phyloP scores from a whole-genome alignment of 2,888 invertebrate species.

The Meandrusa payeni region DNA sequence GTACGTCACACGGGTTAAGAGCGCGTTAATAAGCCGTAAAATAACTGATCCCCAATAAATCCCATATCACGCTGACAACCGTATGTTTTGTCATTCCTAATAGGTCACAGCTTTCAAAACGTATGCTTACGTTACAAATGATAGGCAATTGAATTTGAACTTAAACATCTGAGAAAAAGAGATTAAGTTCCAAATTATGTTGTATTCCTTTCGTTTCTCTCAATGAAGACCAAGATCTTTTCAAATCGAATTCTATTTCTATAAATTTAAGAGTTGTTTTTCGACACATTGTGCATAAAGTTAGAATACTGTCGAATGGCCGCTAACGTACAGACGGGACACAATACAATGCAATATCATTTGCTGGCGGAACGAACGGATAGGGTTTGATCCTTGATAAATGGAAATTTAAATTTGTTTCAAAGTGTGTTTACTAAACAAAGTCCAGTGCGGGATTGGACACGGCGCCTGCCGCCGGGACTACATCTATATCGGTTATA shows the following conservation, averaged over 20 bases:
- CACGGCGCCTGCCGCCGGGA: too few relatives aligned
- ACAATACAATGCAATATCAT: constrained; percentile 63
- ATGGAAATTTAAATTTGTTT: constrained; percentile 65
- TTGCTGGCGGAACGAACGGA: constrained; percentile 57
- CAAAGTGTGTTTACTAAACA: constrained; percentile 49
- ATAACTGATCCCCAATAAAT: constrained; percentile 50
- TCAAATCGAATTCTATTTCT: not conserved
- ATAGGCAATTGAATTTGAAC: constrained; percentile 21
- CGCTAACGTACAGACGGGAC: constrained; percentile 41
- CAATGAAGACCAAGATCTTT: too few relatives aligned
- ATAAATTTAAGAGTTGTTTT: not conserved
- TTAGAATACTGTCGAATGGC: constrained; percentile 23
- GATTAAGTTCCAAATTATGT: too few relatives aligned
- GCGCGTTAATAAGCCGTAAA: constrained; percentile 19
- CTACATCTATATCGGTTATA: not conserved
- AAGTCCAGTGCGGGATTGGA: constrained; percentile 44
- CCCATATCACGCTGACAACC: constrained; percentile 66
- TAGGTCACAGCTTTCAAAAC: constrained; percentile 63
- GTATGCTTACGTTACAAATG: constrained; percentile 42
- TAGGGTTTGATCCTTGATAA: constrained; percentile 64
- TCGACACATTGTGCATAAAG: not conserved
- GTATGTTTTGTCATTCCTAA: constrained; percentile 69
- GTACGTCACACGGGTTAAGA: constrained; percentile 22
- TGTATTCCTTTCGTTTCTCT: too few relatives aligned
- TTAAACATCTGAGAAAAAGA: too few relatives aligned